phyloP scores from a whole-genome alignment of 2,113 vertebrate genomes.

The Melanocharis versteri region DNA sequence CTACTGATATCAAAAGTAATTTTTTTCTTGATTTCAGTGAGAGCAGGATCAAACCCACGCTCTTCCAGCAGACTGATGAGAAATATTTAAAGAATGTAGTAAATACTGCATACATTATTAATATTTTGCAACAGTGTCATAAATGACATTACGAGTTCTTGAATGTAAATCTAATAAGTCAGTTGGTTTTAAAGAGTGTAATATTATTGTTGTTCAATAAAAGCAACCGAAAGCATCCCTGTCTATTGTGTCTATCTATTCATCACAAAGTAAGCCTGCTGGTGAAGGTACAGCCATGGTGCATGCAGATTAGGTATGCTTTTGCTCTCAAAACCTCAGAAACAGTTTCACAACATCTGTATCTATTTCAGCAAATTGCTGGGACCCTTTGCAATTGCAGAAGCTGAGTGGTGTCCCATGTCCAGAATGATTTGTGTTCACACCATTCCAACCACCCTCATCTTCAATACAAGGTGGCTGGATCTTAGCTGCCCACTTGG shows the following conservation, averaged over 20 bases:
- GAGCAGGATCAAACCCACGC: not conserved
- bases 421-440: not conserved
- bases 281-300: not conserved
- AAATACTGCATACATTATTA: slow-evolving; percentile 50
- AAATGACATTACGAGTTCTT: slow-evolving; percentile 15
- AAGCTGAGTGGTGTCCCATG: not conserved
- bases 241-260: not conserved
- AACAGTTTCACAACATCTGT: not conserved
- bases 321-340: not conserved
- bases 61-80: not conserved
- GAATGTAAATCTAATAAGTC: slow-evolving; percentile 63
- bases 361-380: not conserved
- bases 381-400: fast-evolving
- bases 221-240: slow-evolving; percentile 14
- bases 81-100: slow-evolving; percentile 66
- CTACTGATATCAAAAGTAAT: not conserved
- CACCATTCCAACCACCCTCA: not conserved
- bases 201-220: slow-evolving; percentile 71
- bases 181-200: slow-evolving; percentile 45
- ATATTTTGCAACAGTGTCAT: slow-evolving; percentile 46
- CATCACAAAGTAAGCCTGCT: not conserved
- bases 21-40: not conserved
- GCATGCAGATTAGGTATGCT: not conserved
- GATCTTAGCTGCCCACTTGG: not conserved
- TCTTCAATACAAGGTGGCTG: not conserved